A percentile compares a stretch with the other conserved stretches of the same genome.
Conservation (phyloP, 2,888 invertebrate genomes). For the Sinhomidia bicolor region DNA sequence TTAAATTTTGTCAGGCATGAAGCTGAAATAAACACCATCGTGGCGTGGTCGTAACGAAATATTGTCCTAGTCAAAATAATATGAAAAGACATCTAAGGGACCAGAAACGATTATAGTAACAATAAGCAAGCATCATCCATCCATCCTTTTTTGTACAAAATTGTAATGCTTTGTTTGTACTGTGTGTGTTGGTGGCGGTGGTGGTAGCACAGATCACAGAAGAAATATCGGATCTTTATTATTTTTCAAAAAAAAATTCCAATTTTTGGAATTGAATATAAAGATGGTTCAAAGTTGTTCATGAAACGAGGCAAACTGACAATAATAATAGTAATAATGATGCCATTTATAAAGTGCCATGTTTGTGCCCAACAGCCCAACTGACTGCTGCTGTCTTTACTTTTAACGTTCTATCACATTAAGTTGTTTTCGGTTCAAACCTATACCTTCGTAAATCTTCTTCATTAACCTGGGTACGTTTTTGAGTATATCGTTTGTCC, state of each 20-base stretch:
- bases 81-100: constrained; percentile 31
- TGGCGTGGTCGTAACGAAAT: not conserved
- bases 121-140: no score
- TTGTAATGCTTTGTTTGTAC: constrained; percentile 13
- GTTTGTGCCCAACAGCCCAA: no score
- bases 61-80: constrained; percentile 60
- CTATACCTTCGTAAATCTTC: no score
- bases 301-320: no score
- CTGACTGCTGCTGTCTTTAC: no score
- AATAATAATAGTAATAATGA: no score
- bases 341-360: no score
- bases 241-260: constrained; percentile 48
- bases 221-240: constrained; percentile 30
- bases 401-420: no score
- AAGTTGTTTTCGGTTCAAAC: no score
- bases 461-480: no score
- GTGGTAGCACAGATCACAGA: constrained; percentile 17
- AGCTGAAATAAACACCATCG: constrained; percentile 67
- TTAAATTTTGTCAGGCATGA: constrained; percentile 58
- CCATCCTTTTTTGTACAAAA: constrained; percentile 26
- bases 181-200: constrained; percentile 22
- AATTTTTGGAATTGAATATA: constrained; percentile 53
- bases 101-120: constrained; percentile 34
- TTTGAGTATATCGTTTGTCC: no score
- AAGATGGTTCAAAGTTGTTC: not conserved